A percentile compares a stretch with the other conserved stretches of the same genome.
Conservation (phyloP, 1,140 invertebrate species). For the Andrena cerasifolii region DNA sequence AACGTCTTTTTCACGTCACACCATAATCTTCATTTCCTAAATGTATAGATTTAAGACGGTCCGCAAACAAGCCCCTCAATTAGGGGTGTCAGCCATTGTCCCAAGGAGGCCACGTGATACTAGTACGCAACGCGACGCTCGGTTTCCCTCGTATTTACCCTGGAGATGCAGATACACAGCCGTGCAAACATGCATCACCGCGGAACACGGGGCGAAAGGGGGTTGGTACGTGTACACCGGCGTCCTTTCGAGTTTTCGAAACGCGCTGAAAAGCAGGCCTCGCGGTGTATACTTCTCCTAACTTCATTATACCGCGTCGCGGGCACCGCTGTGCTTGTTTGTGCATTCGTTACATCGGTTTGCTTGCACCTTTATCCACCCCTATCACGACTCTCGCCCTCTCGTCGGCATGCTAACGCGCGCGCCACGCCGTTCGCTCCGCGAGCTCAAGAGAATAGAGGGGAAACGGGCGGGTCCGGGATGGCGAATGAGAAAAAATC, state of each 20-base stretch:
- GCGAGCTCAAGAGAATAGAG: not conserved
- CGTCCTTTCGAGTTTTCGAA: constrained; percentile 31
- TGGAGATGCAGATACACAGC: constrained; percentile 57
- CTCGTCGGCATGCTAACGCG: constrained; percentile 66
- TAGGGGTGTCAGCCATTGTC: not conserved
- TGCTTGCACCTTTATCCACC: constrained; percentile 33
- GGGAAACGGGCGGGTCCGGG: not conserved
- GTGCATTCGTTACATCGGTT: constrained; percentile 64
- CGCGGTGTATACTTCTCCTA: constrained; percentile 65
- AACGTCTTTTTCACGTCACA: too few relatives aligned
- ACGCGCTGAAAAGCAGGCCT: constrained; percentile 27
- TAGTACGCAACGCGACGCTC: constrained; percentile 26
- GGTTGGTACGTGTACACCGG: not conserved
- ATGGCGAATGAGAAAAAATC: constrained; percentile 12
- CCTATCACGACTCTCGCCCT: constrained; percentile 35
- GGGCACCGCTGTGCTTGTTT: constrained; percentile 43
- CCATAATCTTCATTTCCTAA: too few relatives aligned
- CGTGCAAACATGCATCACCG: constrained; percentile 11
- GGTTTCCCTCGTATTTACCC: constrained; percentile 55
- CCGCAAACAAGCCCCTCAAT: not conserved
- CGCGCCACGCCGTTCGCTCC: constrained; percentile 30
- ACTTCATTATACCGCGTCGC: constrained; percentile 59
- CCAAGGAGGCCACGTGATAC: not conserved
- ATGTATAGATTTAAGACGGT: not conserved
- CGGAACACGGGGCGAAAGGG: constrained; percentile 10